Conservation (phyloP, 2,113 vertebrate species). For the Gavia stellata region DNA sequence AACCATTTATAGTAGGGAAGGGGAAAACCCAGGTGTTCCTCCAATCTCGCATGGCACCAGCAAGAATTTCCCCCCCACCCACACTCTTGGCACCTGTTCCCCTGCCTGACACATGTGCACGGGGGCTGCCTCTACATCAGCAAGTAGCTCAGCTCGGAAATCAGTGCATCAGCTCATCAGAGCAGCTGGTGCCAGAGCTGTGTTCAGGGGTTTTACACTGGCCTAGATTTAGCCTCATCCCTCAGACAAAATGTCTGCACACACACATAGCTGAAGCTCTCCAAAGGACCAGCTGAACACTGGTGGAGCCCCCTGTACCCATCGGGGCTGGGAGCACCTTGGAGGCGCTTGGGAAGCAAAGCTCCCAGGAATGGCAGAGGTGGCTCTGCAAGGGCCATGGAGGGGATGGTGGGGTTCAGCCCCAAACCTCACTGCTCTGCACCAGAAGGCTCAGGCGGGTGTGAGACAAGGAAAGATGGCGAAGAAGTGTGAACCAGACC, state of each 20-base stretch:
- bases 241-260: constrained; percentile 18
- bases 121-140: background rate
- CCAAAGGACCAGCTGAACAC: background rate
- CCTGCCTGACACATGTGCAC: rapidly evolving
- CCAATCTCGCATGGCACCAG: background rate
- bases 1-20: background rate
- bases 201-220: background rate
- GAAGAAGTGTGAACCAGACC: background rate
- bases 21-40: background rate
- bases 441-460: background rate
- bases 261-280: background rate
- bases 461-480: background rate
- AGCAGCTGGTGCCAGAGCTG: constrained; percentile 4
- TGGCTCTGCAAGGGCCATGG: background rate
- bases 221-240: background rate
- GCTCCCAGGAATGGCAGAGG: background rate
- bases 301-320: background rate
- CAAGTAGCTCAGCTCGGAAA: background rate
- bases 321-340: rapidly evolving
- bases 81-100: background rate
- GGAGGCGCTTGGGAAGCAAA: background rate
- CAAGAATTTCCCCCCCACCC: background rate
- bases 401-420: background rate
- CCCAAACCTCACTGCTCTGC: background rate
- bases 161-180: background rate